Evolutionary conservation across 2,888 invertebrate genomes (phyloP).

Genomic region (Branchipolynoe longqiensis): DNA sequence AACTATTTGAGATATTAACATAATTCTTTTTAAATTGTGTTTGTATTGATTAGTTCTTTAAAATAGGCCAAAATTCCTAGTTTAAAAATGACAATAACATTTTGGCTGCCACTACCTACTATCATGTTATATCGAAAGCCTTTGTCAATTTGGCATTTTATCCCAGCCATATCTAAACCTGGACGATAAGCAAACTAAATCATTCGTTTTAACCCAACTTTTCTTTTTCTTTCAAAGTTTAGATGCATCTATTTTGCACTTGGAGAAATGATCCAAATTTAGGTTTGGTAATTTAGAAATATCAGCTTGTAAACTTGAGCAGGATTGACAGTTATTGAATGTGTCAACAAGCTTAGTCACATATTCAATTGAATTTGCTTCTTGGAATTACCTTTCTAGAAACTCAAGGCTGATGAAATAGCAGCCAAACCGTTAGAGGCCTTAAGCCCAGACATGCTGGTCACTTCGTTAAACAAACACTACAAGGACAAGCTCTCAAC

Average conservation of each 20-base stretch:
- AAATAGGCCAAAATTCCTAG: too few species aligned
- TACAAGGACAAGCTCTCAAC: constrained; percentile 45
- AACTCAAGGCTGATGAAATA: not conserved
- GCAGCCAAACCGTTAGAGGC: not conserved
- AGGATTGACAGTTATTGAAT: not conserved
- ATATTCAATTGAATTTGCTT: not conserved
- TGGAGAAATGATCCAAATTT: not conserved
- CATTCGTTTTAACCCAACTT: not conserved
- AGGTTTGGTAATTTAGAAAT: not conserved
- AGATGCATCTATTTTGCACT: not conserved
- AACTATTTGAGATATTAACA: too few species aligned
- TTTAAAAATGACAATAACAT: too few species aligned
- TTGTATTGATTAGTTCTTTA: too few species aligned
- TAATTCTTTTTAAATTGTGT: too few species aligned
- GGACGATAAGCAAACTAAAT: too few species aligned
- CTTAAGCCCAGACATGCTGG: not conserved
- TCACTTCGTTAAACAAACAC: not conserved
- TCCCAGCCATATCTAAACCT: too few species aligned
- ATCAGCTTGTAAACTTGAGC: not conserved
- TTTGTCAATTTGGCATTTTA: too few species aligned
- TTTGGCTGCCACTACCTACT: too few species aligned
- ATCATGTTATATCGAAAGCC: too few species aligned
- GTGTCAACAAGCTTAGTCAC: not conserved
- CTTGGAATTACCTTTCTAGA: not conserved
- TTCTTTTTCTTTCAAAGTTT: not conserved